phyloP scores from a whole-genome alignment of 2,797 vertebrate species.

The Artibeus jamaicensis region DNA sequence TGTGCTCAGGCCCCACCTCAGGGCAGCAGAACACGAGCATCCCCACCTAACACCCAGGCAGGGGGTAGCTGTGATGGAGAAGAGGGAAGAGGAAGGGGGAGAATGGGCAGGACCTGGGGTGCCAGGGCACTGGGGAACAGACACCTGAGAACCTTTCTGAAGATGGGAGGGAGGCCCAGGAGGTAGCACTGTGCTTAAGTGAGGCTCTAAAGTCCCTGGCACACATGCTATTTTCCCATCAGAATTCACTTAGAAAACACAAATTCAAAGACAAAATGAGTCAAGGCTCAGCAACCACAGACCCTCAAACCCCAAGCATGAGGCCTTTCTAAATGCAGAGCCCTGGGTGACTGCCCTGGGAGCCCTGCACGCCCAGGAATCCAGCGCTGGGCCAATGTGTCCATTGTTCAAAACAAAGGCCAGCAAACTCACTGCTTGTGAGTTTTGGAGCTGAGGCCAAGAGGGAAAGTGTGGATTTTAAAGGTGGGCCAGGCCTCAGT shows the following conservation, averaged over 20 bases:
- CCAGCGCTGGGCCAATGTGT: neutral
- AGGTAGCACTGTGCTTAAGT: neutral
- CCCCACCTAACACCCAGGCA: neutral
- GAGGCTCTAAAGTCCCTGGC: neutral
- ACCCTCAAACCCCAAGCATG: neutral
- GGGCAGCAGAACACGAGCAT: neutral
- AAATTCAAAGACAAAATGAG: neutral
- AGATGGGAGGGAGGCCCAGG: neutral
- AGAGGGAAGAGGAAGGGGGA: neutral
- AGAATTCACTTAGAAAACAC: neutral
- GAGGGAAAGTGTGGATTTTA: neutral
- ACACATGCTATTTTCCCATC: neutral
- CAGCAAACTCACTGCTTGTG: neutral
- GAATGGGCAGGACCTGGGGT: neutral
- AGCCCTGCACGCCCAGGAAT: neutral
- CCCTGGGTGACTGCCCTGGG: neutral
- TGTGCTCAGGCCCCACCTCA: neutral
- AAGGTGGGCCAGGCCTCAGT: neutral
- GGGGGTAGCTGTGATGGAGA: neutral
- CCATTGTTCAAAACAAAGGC: neutral
- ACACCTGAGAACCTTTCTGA: neutral
- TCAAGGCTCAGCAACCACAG: neutral
- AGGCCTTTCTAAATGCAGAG: neutral
- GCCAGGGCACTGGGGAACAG: neutral
- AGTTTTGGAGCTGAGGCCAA: neutral